phyloP scores from a whole-genome alignment of 2,113 vertebrate genomes.

The Plectropomus leopardus region DNA sequence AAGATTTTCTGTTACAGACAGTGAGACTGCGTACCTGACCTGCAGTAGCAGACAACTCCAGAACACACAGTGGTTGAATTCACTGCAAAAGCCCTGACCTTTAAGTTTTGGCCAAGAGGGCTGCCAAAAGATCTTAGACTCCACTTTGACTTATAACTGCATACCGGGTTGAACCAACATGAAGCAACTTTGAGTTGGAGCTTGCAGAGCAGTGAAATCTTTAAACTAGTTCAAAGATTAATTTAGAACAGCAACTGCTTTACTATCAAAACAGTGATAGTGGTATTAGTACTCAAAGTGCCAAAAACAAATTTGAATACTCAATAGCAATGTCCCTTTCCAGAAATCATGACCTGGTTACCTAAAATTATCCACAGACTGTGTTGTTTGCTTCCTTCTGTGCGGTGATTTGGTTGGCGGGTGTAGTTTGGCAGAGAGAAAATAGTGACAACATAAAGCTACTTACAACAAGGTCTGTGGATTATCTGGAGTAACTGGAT shows the following conservation, averaged over 20 bases:
- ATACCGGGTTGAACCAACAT: neutral
- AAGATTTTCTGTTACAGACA: neutral
- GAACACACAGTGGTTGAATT: neutral
- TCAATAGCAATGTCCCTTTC: too few species aligned
- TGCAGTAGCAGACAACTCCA: neutral
- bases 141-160: neutral
- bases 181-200: neutral
- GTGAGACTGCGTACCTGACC: neutral
- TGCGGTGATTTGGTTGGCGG: too few species aligned
- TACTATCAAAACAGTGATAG: neutral
- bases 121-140: constrained; percentile 16
- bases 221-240: neutral
- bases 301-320: too few species aligned
- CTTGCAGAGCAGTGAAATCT: neutral
- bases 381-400: too few species aligned
- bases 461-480: too few species aligned
- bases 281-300: too few species aligned
- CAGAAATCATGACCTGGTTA: too few species aligned
- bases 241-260: neutral
- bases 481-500: too few species aligned
- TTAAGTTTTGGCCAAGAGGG: constrained; percentile 11
- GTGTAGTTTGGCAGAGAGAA: too few species aligned
- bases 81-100: constrained; percentile 35
- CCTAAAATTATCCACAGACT: too few species aligned
- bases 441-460: too few species aligned